Conservation (phyloP, 2,113 vertebrate genomes). For the Oophaga pumilio region DNA sequence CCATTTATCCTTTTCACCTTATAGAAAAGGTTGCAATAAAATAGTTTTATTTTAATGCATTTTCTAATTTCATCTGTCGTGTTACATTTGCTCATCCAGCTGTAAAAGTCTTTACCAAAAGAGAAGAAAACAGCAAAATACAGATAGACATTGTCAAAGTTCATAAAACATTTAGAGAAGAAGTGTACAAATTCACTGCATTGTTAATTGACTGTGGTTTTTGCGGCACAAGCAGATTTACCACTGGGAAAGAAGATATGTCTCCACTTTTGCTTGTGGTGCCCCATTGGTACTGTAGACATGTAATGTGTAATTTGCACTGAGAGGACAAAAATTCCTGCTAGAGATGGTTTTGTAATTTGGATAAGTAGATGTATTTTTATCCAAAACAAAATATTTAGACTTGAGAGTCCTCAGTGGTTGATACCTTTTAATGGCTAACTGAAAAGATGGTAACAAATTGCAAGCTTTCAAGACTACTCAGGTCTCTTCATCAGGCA, state of each 20-base stretch:
- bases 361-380: constrained; percentile 38
- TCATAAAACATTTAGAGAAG: constrained; percentile 51
- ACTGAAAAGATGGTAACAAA: too few relatives aligned
- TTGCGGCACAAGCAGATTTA: constrained; percentile 25
- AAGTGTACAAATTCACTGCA: constrained; percentile 43
- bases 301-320: constrained; percentile 41
- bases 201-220: constrained; percentile 55
- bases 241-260: constrained; percentile 37
- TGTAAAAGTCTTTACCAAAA: constrained; percentile 35
- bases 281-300: constrained; percentile 25
- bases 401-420: too few relatives aligned
- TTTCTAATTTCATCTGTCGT: constrained; percentile 48
- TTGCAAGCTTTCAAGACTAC: too few relatives aligned
- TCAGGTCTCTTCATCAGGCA: too few relatives aligned
- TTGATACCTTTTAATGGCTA: too few relatives aligned
- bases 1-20: constrained; percentile 54
- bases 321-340: constrained; percentile 1
- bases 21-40: constrained; percentile 44
- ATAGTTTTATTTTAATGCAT: constrained; percentile 54
- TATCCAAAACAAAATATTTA: not conserved
- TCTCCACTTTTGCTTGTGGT: constrained; percentile 7
- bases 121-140: constrained; percentile 38
- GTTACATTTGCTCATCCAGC: constrained; percentile 48
- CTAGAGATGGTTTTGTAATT: constrained; percentile 20
- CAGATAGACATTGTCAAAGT: constrained; percentile 44